Conservation (phyloP, 2,797 vertebrate genomes). For the Aselliscus stoliczkanus region DNA sequence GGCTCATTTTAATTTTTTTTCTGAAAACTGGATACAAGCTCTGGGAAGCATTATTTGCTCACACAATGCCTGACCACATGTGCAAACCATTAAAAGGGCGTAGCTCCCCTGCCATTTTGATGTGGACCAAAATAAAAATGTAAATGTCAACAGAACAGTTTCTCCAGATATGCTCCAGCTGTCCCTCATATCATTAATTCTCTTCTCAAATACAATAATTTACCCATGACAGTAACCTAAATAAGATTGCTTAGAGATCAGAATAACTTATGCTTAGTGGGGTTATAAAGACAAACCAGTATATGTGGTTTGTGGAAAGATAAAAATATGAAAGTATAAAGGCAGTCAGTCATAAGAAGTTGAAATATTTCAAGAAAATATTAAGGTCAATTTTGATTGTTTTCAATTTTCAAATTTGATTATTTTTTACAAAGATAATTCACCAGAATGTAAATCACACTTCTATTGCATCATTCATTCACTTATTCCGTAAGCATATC, state of each 20-base stretch:
- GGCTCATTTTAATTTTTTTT: conserved; percentile 48
- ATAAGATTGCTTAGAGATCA: not conserved
- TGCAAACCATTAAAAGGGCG: not conserved
- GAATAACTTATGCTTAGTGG: not conserved
- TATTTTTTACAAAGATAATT: not conserved
- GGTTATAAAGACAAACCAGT: not conserved
- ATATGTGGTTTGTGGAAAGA: not conserved
- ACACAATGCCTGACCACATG: conserved; percentile 29
- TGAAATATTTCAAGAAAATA: conserved; percentile 1
- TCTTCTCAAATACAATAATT: conserved; percentile 17
- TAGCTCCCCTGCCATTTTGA: conserved; percentile 10
- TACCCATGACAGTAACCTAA: conserved; percentile 30
- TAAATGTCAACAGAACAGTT: not conserved
- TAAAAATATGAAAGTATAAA: not conserved
- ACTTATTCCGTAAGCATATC: not conserved
- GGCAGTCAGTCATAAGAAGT: not conserved
- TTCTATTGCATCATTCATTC: not conserved
- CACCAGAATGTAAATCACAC: not conserved
- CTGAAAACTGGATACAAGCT: conserved; percentile 50
- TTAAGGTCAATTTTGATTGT: not conserved
- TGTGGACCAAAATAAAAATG: conserved; percentile 23
- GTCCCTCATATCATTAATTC: not conserved
- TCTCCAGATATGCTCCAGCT: conserved; percentile 24
- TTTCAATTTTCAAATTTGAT: not conserved
- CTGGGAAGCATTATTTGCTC: conserved; percentile 44